A percentile compares a stretch with the other conserved stretches of the same genome.
Evolutionary conservation across 1,140 invertebrate genomes (phyloP).

Genomic region (Calephelis virginiensis): DNA sequence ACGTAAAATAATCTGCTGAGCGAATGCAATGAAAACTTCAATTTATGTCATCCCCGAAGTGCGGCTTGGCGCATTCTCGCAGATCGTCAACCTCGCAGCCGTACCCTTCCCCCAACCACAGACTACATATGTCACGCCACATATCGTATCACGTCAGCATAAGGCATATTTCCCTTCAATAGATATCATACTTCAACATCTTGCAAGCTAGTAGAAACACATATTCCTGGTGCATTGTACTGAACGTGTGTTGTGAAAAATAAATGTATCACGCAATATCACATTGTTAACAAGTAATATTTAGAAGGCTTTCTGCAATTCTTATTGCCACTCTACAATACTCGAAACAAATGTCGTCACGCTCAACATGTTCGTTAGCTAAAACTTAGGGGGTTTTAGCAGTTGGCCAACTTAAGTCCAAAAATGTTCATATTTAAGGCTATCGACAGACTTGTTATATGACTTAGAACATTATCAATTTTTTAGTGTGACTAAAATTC

Average conservation of each 20-base stretch:
- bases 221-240: constrained; percentile 46
- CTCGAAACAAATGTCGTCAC: too few relatives aligned
- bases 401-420: too few relatives aligned
- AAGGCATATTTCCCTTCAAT: constrained; percentile 35
- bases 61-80: constrained; percentile 61
- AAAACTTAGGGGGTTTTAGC: too few relatives aligned
- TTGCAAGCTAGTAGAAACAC: constrained; percentile 35
- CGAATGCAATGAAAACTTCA: constrained; percentile 45
- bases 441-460: too few relatives aligned
- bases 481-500: too few relatives aligned
- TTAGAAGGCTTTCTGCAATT: too few relatives aligned
- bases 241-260: constrained; percentile 52
- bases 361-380: too few relatives aligned
- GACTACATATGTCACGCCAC: constrained; percentile 20
- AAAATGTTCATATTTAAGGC: too few relatives aligned
- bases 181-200: constrained; percentile 15
- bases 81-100: constrained; percentile 65
- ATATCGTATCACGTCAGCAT: constrained; percentile 39
- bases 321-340: too few relatives aligned
- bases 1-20: constrained; percentile 28
- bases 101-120: constrained; percentile 40
- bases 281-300: constrained; percentile 29
- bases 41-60: constrained; percentile 58
- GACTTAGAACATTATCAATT: too few relatives aligned
- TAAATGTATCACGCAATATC: constrained; percentile 44